Conservation (phyloP, 2,888 invertebrate genomes). For the Epistrophe grossulariae region DNA sequence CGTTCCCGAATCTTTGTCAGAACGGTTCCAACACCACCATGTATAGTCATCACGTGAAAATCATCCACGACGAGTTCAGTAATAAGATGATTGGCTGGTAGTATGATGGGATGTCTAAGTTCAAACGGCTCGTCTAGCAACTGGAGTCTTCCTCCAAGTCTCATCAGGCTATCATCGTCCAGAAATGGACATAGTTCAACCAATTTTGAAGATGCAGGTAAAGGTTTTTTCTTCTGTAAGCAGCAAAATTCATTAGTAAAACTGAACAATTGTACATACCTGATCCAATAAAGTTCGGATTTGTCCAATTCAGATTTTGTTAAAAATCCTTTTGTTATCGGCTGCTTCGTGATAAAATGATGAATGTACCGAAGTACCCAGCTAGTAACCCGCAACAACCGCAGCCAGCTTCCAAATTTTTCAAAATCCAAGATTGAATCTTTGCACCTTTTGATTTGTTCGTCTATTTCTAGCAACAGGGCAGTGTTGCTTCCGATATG, state of each 20-base stretch:
- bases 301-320: constrained; percentile 8
- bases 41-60: not conserved
- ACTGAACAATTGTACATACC: constrained; percentile 28
- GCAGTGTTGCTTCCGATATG: not conserved
- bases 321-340: not conserved
- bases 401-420: constrained; percentile 13
- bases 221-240: not conserved
- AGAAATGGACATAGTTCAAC: not conserved
- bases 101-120: not conserved
- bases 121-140: not conserved
- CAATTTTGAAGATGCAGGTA: not conserved
- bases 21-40: constrained; percentile 31
- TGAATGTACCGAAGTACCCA: constrained; percentile 30
- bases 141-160: not conserved
- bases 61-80: constrained; percentile 13
- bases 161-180: not conserved
- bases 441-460: not conserved
- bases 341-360: not conserved
- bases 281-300: constrained; percentile 38
- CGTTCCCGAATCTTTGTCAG: constrained; percentile 13
- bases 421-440: not conserved
- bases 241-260: not conserved
- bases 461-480: not conserved
- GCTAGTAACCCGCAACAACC: constrained; percentile 29
- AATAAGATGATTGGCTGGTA: not conserved